A percentile compares a stretch with the other conserved stretches of the same genome.
These are phyloP conservation scores for Ormia ochracea DNA, from an alignment of 2,888 invertebrate species.

Conservation along the genomic window DNA sequence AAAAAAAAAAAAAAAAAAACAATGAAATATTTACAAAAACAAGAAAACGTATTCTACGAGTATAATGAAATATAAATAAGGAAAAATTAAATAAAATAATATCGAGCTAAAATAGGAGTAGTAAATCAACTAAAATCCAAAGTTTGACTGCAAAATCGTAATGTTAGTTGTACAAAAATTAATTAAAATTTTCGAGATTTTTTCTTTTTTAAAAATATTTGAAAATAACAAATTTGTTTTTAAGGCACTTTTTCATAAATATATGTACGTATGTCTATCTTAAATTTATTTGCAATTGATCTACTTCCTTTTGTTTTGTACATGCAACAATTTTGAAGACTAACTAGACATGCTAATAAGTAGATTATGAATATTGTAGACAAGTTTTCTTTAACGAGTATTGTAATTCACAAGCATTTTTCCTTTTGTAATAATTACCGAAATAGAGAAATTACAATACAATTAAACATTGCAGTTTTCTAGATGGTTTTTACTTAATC, in stretches of 20 bases:
- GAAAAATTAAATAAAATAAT: conserved; percentile 4
- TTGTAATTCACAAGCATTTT: not conserved
- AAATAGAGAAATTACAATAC: conserved; percentile 14
- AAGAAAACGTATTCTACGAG: not conserved
- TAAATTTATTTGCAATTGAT: conserved; percentile 10
- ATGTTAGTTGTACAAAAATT: not conserved
- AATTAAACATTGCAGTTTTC: not conserved
- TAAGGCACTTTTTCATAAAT: conserved; percentile 65
- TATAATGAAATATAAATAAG: not conserved
- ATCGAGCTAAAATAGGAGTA: not conserved
- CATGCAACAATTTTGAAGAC: conserved; percentile 35
- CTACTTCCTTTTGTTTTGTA: conserved; percentile 35
- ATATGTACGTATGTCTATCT: conserved; percentile 8
- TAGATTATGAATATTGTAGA: conserved; percentile 15
- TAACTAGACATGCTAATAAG: conserved; percentile 22
- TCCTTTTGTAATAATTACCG: conserved; percentile 5
- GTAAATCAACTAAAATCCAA: conserved; percentile 10
- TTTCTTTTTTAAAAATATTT: conserved; percentile 4
- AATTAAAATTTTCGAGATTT: conserved; percentile 29
- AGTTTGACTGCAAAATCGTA: not conserved
- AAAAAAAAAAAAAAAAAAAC: conserved; percentile 31
- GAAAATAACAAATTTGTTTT: conserved; percentile 54
- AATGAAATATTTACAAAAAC: conserved; percentile 56
- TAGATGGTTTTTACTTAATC: not conserved
- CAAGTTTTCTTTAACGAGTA: not conserved